phyloP scores from a whole-genome alignment of 2,113 vertebrate genomes.

The Thomomys bottae region DNA sequence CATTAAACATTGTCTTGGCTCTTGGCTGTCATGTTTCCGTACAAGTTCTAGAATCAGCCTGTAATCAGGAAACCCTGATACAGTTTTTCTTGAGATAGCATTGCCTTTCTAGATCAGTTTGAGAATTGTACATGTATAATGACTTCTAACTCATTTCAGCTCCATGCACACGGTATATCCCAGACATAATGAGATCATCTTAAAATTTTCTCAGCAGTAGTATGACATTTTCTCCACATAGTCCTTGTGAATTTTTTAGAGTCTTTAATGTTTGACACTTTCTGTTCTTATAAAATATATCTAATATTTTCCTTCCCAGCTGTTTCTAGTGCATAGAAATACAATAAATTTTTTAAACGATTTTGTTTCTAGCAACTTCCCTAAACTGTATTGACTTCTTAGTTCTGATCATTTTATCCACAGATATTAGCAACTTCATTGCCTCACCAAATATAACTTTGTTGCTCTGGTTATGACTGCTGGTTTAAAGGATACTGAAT shows the following conservation, averaged over 20 bases:
- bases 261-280: neutral
- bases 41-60: neutral
- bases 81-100: neutral
- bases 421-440: neutral
- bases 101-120: neutral
- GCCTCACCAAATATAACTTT: neutral
- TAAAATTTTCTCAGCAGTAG: neutral
- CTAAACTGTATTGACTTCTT: neutral
- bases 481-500: neutral
- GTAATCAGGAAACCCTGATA: neutral
- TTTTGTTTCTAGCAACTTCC: neutral
- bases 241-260: neutral
- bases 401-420: neutral
- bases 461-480: no score
- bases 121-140: neutral
- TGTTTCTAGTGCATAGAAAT: neutral
- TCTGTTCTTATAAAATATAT: neutral
- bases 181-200: neutral
- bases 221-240: neutral
- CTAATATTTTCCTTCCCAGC: neutral
- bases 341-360: neutral
- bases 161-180: neutral
- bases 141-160: neutral
- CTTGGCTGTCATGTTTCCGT: neutral
- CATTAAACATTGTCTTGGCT: neutral